Base-by-base conservation (phyloP, 2,113 vertebrate genomes). In the Syngnathus scovelli region DNA sequence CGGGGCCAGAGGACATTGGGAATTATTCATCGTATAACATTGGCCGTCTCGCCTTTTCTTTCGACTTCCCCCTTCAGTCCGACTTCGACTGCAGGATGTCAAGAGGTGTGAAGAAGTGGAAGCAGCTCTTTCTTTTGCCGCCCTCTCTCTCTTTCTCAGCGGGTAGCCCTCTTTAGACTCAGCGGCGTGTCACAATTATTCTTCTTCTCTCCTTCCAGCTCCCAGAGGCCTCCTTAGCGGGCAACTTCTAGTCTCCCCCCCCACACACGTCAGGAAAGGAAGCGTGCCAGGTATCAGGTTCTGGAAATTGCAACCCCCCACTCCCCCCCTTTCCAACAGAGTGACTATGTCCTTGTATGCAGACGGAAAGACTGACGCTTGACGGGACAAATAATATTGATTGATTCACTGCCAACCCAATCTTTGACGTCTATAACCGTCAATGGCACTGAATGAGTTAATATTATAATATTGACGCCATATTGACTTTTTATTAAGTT, bases 21-120 rank as follows among this genome's bases (percentile, higher is more conserved):
- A 87, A 90, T 88, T 86, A 91, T 91, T 91, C 87, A 90, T 88
- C 66, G 71, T 67, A 74, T 33, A 33, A 33, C 27, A 33, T 33
- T 33, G 27, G 27, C 79, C 64, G 58, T 68, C 70, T 54, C 64
- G 10, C 59, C 69, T 37, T 70, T 61, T 79, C 64, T 37, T 67
- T 72, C 46, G 48, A 44, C 43, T 70, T 75, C 54, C 44, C 54
- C 60, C 63, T 72, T n/a, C n/a, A 46, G 52, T 61, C 65, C 39
- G 46, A 68, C 48, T 52, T 61, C 66, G 64, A 44, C 83, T 83
- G 72, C 69, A 63, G 68, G 65, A 81, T 84, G 85, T 86, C 83
- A 83, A 79, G 69, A 62, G 79, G 56, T 72, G 67, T 13, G 64
- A 78, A 69, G 66, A 70, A 58, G 68, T 64, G 64, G 67, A 23